Conservation (phyloP, 2,888 invertebrate species). For the Sycophila texana region DNA sequence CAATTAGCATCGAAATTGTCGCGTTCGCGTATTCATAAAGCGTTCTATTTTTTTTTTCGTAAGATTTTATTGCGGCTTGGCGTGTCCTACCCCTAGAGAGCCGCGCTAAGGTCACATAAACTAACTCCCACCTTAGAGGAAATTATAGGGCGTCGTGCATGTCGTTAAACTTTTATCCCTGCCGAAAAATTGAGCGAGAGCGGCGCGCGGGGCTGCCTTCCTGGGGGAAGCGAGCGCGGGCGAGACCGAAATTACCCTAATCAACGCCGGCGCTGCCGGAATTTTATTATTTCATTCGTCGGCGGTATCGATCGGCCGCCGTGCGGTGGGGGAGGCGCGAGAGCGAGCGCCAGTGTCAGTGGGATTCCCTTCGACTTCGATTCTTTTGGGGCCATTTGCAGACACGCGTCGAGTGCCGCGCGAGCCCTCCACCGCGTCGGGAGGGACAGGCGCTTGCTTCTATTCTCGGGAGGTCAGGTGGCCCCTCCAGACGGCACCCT, state of each 20-base stretch:
- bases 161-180: conserved; percentile 27
- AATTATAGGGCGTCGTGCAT: conserved; percentile 5
- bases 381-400: conserved; percentile 2
- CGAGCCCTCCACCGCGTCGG: not conserved
- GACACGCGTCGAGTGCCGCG: not conserved
- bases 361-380: conserved; percentile 6
- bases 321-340: not conserved
- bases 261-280: conserved; percentile 5
- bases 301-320: conserved; percentile 19
- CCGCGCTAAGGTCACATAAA: not conserved
- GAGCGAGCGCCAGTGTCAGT: not conserved
- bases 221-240: not conserved
- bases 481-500: not conserved
- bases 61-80: conserved; percentile 30
- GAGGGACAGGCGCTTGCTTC: conserved; percentile 18
- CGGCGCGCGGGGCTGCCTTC: no score
- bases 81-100: conserved; percentile 6
- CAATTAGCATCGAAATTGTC: not conserved
- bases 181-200: not conserved
- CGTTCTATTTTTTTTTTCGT: conserved; percentile 8
- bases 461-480: conserved; percentile 68
- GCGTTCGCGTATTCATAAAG: not conserved
- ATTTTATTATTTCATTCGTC: conserved; percentile 25
- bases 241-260: conserved; percentile 5
- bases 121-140: not conserved